Conservation (phyloP, 2,113 vertebrate genomes). For the Syngnathus typhle region DNA sequence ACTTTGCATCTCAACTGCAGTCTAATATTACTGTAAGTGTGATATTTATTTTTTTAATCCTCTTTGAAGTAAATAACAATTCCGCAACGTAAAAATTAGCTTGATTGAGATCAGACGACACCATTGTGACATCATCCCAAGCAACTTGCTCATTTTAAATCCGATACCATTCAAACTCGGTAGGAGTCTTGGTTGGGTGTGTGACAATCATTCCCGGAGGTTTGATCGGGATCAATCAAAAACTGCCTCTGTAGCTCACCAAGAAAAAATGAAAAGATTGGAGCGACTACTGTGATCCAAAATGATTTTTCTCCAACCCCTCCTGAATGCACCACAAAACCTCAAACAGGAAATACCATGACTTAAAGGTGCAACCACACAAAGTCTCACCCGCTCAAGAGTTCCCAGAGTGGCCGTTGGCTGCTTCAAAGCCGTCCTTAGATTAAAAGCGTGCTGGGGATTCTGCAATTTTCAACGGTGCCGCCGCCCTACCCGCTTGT, state of each 20-base stretch:
- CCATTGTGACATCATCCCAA: no score
- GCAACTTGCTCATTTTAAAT: neutral
- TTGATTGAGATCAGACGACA: no score
- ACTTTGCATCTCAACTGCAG: neutral
- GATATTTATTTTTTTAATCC: no score
- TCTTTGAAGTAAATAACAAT: no score
- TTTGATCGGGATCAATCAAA: neutral
- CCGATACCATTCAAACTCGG: neutral
- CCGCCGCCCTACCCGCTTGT: neutral
- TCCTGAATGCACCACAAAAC: no score
- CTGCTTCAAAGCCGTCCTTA: conserved; percentile 48
- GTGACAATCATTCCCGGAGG: neutral
- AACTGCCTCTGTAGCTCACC: neutral
- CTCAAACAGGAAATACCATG: no score
- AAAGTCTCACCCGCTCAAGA: conserved; percentile 11
- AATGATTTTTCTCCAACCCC: no score
- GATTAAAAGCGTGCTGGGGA: conserved; percentile 45
- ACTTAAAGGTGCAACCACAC: neutral
- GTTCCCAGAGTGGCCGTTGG: conserved; percentile 25
- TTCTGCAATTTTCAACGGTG: conserved; percentile 19
- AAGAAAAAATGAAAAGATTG: neutral
- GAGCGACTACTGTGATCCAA: no score
- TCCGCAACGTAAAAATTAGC: no score
- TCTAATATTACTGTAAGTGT: neutral
- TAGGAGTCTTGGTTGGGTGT: neutral